Base-by-base conservation (phyloP, 2,113 vertebrate genomes). In the Mola mola region DNA sequence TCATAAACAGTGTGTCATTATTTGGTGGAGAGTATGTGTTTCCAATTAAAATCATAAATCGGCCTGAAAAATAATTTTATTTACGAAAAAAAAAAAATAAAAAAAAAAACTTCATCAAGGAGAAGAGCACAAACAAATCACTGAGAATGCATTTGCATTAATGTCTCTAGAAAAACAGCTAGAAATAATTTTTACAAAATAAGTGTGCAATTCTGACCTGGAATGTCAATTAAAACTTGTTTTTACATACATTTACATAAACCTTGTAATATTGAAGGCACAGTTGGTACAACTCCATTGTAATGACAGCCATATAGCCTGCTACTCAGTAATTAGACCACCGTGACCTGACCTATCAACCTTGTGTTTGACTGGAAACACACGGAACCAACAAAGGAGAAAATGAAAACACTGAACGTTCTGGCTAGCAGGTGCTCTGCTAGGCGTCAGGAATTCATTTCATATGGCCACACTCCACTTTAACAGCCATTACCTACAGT, bases 231-330 rank as follows among this genome's bases (percentile, higher is more conserved):
- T 90, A 88, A 88, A 89, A 90, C 88, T 81, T 89, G 75, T 82
- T 84, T 74, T 62, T 12, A 40, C 6, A 93, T 91, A 91, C 92
- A 94, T 95, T 93, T 95, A 94, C 93, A 93, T 64, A 84, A 72
- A 66, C 84, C 58, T 91, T 93, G 93, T 91, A 92, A 88, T 90
- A 91, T 92, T 88, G 82, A 96, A 98, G 95, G 95, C 95, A 98
- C 96, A 92, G 93, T 94, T 92, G 94, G 94, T 93, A 94, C 90
- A n/a, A n/a, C n/a, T n/a, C n/a, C n/a, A 29, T 29, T 29, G 6
- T 5, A 7, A 7, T 29, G 9, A 29, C 28, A 29, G 28, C 28
- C 1, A 29, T 2, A 29, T 29, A 29, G 28, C 28, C 2, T 5
- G 28, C 28, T 2, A 29, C 6, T 9, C 9, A 29, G 28, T 29